phyloP scores from a whole-genome alignment of 2,797 vertebrate genomes.

The Toxotes lorentzi region DNA sequence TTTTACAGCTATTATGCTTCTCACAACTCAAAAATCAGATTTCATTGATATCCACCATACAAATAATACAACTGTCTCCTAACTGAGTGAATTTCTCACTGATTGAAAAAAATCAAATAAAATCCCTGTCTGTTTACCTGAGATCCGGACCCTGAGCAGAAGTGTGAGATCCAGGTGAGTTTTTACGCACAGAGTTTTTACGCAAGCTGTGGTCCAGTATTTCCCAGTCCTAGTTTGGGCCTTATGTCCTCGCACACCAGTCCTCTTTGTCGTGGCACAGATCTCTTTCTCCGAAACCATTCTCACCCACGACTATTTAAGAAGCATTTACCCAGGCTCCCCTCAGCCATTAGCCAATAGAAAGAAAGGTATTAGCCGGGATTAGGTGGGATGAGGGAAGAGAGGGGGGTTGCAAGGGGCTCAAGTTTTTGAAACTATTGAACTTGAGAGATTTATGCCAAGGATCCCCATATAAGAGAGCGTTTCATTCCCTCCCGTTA shows the following conservation, averaged over 20 bases:
- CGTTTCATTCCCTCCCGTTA: slow-evolving; percentile 85
- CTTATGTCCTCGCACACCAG: slow-evolving; percentile 50
- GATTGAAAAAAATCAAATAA: background rate
- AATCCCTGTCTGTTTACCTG: slow-evolving; percentile 58
- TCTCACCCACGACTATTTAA: slow-evolving; percentile 87
- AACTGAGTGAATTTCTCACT: background rate
- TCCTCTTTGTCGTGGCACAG: slow-evolving; percentile 59
- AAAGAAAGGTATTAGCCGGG: slow-evolving; percentile 87
- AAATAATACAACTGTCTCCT: too few relatives aligned
- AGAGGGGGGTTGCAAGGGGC: slow-evolving; percentile 79
- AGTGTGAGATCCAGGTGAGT: slow-evolving; percentile 34
- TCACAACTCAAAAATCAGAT: background rate
- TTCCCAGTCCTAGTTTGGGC: slow-evolving; percentile 26
- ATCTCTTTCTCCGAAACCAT: slow-evolving; percentile 76
- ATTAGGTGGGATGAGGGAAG: slow-evolving; percentile 87
- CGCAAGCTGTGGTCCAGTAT: slow-evolving; percentile 24
- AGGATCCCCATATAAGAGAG: slow-evolving; percentile 81
- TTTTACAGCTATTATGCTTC: background rate
- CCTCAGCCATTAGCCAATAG: slow-evolving; percentile 88
- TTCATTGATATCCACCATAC: background rate
- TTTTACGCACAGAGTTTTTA: slow-evolving; percentile 47
- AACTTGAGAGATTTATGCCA: slow-evolving; percentile 89
- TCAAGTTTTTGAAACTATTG: slow-evolving; percentile 90
- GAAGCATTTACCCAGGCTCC: slow-evolving; percentile 86
- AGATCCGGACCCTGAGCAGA: slow-evolving; percentile 15